Base-by-base conservation (phyloP, 2,888 invertebrate genomes). In the Macrosoma leucophasiata region DNA sequence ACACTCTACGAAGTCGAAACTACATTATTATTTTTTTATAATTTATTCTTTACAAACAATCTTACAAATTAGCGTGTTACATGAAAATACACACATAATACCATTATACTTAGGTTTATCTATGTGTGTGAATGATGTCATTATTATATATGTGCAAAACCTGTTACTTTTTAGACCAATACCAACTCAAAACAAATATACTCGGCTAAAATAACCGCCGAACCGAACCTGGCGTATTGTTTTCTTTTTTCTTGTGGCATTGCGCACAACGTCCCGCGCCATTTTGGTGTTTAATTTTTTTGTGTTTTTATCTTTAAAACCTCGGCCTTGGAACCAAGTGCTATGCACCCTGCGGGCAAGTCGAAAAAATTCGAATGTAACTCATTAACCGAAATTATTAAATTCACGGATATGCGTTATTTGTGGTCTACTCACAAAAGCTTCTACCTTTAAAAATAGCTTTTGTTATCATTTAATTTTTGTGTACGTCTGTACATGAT, bases 301-400 rank as follows among this genome's bases (percentile, higher is more conserved):
- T 55, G 56, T 55, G 53, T 54, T 55, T 62, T 57, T 52, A 50
- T 55, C 59, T 55, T 55, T 47, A 46, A 59, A 64, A 51, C 51
- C 42, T 39, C 52, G 69, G 50, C 79, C 77, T 77, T 76, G 71
- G 25, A 30, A 30, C 62, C 75, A 76, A 76, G 66, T 72, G 74
- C 55, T 50, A 48, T 46, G 48, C 46, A 48, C 55, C 63, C 61
- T n/a, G 44, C 52, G 40, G 61, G 67, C 35, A 28, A 26, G 23
- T 37, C 63, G 41, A 53, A 41, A 62, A 61, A 56, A 52, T 51
- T 39, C n/a, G n/a, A 49, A 52, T 46, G 39, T 44, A 41, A 39
- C 35, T 44, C 40, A 34, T 50, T 28, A 47, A 52, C 55, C 58
- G 50, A 49, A 48, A 43, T 57, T 52, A 49, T 55, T 58, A 55